Percentiles rank a stretch among this genome's conserved stretches.
phyloP scores from a whole-genome alignment of 2,888 invertebrate genomes.

The Napeogenes inachia region DNA sequence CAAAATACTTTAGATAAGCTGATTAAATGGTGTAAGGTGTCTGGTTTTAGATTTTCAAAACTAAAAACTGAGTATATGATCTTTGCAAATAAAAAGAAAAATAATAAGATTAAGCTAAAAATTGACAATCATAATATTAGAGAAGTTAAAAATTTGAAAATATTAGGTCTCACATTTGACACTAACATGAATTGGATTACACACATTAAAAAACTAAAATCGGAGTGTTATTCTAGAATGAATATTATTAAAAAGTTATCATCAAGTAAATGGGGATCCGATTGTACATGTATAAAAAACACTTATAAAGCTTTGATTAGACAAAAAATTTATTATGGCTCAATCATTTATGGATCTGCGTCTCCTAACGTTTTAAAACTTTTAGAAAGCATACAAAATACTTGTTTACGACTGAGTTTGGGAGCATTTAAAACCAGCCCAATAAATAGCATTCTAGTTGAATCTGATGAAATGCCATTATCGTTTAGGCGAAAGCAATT shows the following conservation, averaged over 20 bases:
- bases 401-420: constrained; percentile 18
- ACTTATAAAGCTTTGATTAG: constrained; percentile 21
- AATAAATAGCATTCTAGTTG: constrained; percentile 17
- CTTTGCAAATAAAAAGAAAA: constrained; percentile 16
- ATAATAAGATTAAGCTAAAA: constrained; percentile 10
- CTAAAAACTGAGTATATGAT: constrained; percentile 25
- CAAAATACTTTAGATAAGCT: constrained; percentile 23
- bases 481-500: constrained; percentile 18
- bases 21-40: constrained; percentile 14
- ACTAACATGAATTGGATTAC: constrained; percentile 19
- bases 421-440: constrained; percentile 21
- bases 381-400: constrained; percentile 29
- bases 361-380: constrained; percentile 8
- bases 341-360: constrained; percentile 23
- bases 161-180: constrained; percentile 23
- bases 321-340: constrained; percentile 24
- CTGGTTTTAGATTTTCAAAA: constrained; percentile 25
- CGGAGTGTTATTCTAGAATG: constrained; percentile 23
- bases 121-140: constrained; percentile 12
- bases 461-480: constrained; percentile 19
- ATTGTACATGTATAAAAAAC: constrained; percentile 17
- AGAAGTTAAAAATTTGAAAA: constrained; percentile 21
- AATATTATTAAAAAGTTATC: constrained; percentile 24
- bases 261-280: constrained; percentile 23
- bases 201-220: constrained; percentile 25